A percentile compares a stretch with the other conserved stretches of the same genome.
phyloP scores from a whole-genome alignment of 2,113 vertebrate species.

The Clarias macrocephalus region DNA sequence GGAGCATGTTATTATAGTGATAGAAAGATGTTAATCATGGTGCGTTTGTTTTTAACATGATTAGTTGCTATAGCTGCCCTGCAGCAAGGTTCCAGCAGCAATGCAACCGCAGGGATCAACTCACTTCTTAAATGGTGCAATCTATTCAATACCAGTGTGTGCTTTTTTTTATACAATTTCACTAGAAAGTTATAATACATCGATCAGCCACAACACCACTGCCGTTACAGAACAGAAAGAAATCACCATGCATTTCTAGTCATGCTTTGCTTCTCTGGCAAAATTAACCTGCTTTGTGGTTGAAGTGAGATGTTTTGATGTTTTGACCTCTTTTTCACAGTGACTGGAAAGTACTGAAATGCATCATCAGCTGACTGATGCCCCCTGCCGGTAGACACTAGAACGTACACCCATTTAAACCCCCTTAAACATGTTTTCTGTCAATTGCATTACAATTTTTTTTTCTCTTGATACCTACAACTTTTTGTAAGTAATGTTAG shows the following conservation, averaged over 20 bases:
- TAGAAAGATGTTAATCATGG: not conserved
- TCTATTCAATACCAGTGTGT: not conserved
- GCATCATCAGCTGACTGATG: slow-evolving; percentile 27
- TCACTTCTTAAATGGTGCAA: slow-evolving; percentile 29
- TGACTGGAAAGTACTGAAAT: slow-evolving; percentile 10
- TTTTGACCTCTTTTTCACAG: not conserved
- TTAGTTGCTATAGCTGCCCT: slow-evolving; percentile 17
- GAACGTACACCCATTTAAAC: not conserved
- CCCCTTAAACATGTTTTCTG: not conserved
- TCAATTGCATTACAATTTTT: not conserved
- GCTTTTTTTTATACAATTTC: not conserved
- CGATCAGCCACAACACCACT: too few species aligned
- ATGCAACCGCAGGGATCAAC: slow-evolving; percentile 13
- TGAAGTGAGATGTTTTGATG: not conserved
- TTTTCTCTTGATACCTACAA: not conserved
- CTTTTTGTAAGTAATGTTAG: not conserved
- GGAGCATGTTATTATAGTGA: not conserved
- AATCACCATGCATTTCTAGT: not conserved
- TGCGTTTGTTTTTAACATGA: slow-evolving; percentile 5
- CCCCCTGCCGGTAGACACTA: slow-evolving; percentile 32
- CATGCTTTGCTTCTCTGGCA: not conserved
- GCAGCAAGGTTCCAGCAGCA: slow-evolving; percentile 9
- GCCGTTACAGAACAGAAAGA: not conserved
- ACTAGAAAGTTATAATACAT: too few species aligned
- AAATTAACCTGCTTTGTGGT: not conserved